These are phyloP conservation scores for Anaspis maculata DNA, from an alignment of 2,888 invertebrate genomes.

Conservation along the genomic window DNA sequence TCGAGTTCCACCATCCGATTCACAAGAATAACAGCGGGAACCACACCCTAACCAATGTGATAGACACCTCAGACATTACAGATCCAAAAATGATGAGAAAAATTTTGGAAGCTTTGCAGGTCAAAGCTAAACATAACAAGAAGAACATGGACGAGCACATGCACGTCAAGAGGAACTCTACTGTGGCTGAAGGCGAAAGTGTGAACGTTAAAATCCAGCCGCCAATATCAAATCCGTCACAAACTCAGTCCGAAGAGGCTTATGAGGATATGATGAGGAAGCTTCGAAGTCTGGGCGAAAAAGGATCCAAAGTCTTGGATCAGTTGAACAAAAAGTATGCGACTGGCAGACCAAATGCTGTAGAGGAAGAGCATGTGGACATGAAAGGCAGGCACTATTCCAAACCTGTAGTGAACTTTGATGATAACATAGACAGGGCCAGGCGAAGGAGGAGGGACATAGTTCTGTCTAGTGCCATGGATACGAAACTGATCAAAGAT, in stretches of 20 bases:
- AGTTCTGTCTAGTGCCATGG: slow-evolving; percentile 44
- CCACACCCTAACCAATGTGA: slow-evolving; percentile 21
- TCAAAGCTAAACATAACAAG: slow-evolving; percentile 33
- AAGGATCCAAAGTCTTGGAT: slow-evolving; percentile 49
- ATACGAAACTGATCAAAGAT: slow-evolving; percentile 50
- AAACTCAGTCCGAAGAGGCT: slow-evolving; percentile 46
- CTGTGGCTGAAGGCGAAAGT: slow-evolving; percentile 42
- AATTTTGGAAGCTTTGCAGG: slow-evolving; percentile 29
- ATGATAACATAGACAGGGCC: slow-evolving; percentile 31
- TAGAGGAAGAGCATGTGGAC: slow-evolving; percentile 14
- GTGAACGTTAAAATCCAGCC: slow-evolving; percentile 29
- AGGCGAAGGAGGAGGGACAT: slow-evolving; percentile 47
- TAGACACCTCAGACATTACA: slow-evolving; percentile 28
- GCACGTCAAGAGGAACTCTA: slow-evolving; percentile 47
- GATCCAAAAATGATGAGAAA: slow-evolving; percentile 32
- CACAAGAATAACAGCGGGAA: slow-evolving; percentile 28
- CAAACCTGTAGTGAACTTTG: slow-evolving; percentile 30
- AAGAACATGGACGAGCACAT: slow-evolving; percentile 26
- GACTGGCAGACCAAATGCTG: slow-evolving; percentile 6
- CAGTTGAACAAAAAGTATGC: slow-evolving; percentile 45
- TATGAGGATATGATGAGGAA: slow-evolving; percentile 51
- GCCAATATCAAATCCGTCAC: too few relatives aligned
- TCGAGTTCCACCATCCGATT: slow-evolving; percentile 53
- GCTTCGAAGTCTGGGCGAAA: slow-evolving; percentile 49
- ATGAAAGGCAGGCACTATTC: slow-evolving; percentile 32